phyloP scores from a whole-genome alignment of 2,113 vertebrate genomes.

The Aegypius monachus region DNA sequence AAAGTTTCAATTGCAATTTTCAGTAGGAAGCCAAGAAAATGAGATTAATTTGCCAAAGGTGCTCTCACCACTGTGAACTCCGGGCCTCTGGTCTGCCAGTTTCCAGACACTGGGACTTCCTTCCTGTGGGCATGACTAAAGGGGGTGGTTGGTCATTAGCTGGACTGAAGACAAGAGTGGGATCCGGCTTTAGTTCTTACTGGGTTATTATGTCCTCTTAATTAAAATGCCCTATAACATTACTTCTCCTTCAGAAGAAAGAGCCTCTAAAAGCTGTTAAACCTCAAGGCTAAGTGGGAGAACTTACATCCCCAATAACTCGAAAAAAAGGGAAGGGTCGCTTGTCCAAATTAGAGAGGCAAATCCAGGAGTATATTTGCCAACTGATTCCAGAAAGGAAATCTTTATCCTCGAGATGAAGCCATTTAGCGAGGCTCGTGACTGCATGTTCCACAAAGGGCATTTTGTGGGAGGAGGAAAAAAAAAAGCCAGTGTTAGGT shows the following conservation, averaged over 20 bases:
- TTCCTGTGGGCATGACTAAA: not conserved
- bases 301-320: not conserved
- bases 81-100: not conserved
- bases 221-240: not conserved
- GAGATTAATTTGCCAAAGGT: not conserved
- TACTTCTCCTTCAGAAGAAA: not conserved
- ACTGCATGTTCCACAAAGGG: not conserved
- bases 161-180: not conserved
- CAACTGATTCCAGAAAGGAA: not conserved
- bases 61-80: not conserved
- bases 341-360: not conserved
- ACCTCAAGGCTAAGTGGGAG: not conserved
- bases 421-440: not conserved
- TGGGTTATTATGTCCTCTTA: not conserved
- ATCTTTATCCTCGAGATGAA: not conserved
- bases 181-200: not conserved
- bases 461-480: not conserved
- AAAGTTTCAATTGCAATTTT: not conserved
- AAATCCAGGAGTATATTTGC: not conserved
- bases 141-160: not conserved
- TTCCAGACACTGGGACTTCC: not conserved
- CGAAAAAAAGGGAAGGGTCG: not conserved
- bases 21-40: not conserved
- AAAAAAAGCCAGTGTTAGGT: not conserved
- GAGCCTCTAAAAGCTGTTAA: not conserved